These are phyloP conservation scores for Hypotaenidia philippensis DNA, from an alignment of 2,797 vertebrate genomes.

Conservation along the genomic window DNA sequence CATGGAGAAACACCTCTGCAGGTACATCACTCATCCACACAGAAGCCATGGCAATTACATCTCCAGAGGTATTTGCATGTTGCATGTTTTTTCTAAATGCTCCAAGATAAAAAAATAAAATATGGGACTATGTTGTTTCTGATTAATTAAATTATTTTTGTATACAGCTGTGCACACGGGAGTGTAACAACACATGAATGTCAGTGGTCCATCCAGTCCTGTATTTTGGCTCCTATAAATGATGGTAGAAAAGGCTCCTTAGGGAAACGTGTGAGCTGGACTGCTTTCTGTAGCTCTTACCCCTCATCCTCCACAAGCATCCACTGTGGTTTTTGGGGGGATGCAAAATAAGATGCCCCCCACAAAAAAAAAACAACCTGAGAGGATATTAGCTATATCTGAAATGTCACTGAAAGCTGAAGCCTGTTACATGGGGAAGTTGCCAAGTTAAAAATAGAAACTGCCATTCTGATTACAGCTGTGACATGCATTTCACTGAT, in stretches of 20 bases:
- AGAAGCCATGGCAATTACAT: neutral
- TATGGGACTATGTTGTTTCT: neutral
- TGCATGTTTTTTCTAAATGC: neutral
- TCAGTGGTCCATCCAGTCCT: neutral
- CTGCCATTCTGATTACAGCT: slow-evolving; percentile 51
- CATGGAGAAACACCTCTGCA: neutral
- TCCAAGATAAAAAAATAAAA: neutral
- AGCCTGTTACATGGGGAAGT: slow-evolving; percentile 31
- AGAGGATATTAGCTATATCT: slow-evolving; percentile 55
- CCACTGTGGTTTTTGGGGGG: neutral
- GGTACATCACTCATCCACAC: neutral
- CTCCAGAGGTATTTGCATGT: neutral
- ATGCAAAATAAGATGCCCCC: neutral
- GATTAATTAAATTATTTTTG: neutral
- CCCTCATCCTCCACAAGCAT: neutral
- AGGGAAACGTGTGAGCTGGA: neutral
- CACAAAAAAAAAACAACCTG: neutral
- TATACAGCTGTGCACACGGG: neutral
- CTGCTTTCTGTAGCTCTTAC: neutral
- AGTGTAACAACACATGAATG: neutral
- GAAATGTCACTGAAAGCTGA: slow-evolving; percentile 65
- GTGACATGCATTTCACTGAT: slow-evolving; percentile 52
- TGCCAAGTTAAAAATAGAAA: slow-evolving; percentile 75
- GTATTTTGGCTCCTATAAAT: neutral
- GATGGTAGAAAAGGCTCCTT: neutral